Evolutionary conservation across 2,113 vertebrate species (phyloP).

Genomic region (Cygnus atratus): DNA sequence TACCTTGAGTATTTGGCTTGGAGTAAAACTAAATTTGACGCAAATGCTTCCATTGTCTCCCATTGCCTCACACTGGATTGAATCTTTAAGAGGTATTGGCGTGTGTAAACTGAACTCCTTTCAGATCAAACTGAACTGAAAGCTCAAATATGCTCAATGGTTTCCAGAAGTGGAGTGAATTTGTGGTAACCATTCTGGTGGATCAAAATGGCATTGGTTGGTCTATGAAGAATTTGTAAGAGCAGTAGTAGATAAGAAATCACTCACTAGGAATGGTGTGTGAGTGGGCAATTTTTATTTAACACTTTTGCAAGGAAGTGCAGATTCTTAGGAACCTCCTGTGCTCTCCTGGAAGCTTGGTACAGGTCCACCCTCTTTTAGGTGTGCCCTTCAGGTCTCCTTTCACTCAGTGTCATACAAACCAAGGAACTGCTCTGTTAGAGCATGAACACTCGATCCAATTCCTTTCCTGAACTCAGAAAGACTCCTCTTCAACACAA

Average conservation of each 20-base stretch:
- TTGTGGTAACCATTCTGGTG: background rate
- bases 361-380: too few species aligned
- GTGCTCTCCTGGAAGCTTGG: background rate
- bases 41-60: background rate
- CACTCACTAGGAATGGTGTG: fast-evolving
- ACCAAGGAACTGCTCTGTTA: background rate
- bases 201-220: background rate
- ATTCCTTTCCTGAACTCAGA: background rate
- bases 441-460: background rate
- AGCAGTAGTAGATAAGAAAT: background rate
- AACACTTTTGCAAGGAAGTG: background rate
- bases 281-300: background rate
- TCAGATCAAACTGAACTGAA: background rate
- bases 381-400: background rate
- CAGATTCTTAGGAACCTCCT: background rate
- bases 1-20: background rate
- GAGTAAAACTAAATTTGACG: background rate
- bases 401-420: background rate
- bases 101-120: background rate
- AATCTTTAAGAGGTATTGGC: background rate
- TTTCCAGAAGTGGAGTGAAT: background rate
- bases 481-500: background rate
- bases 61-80: background rate
- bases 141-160: background rate
- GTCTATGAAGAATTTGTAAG: background rate